These are phyloP conservation scores for Monarcha castaneiventris DNA, from an alignment of 2,113 vertebrate genomes.

Conservation along the genomic window DNA sequence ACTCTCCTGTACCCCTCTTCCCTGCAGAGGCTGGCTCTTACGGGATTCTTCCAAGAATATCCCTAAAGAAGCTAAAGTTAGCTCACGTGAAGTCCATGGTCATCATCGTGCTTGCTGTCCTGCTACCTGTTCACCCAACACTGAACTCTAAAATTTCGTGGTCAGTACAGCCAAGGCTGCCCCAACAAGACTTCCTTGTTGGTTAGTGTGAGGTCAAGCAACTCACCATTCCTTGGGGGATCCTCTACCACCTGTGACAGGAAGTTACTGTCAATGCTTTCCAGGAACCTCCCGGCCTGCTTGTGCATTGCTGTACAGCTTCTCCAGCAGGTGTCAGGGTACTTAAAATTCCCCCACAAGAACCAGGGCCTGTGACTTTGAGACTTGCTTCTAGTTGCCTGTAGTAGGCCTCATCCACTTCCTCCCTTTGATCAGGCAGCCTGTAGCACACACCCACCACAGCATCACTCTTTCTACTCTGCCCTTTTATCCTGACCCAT, in stretches of 20 bases:
- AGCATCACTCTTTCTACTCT: not conserved
- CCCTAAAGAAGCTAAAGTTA: not conserved
- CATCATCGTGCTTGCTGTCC: not conserved
- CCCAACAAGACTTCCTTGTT: not conserved
- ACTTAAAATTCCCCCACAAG: not conserved
- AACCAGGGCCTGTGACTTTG: not conserved
- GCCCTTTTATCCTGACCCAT: not conserved
- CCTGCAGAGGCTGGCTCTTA: not conserved
- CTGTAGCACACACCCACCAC: not conserved
- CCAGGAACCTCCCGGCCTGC: not conserved
- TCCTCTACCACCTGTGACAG: not conserved
- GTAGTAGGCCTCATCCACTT: not conserved
- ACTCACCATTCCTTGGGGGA: not conserved
- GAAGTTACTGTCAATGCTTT: not conserved
- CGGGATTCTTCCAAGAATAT: not conserved
- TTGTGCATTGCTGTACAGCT: not conserved
- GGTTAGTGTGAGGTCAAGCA: not conserved
- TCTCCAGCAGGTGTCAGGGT: not conserved
- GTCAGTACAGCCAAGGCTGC: not conserved
- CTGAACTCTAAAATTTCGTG: not conserved
- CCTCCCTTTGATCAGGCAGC: not conserved
- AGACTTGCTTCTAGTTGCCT: not conserved
- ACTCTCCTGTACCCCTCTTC: not conserved
- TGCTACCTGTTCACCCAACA: not conserved
- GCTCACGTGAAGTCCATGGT: not conserved